A percentile compares a stretch with the other conserved stretches of the same genome.
phyloP scores from a whole-genome alignment of 2,888 invertebrate species.

The Pammene fasciana region DNA sequence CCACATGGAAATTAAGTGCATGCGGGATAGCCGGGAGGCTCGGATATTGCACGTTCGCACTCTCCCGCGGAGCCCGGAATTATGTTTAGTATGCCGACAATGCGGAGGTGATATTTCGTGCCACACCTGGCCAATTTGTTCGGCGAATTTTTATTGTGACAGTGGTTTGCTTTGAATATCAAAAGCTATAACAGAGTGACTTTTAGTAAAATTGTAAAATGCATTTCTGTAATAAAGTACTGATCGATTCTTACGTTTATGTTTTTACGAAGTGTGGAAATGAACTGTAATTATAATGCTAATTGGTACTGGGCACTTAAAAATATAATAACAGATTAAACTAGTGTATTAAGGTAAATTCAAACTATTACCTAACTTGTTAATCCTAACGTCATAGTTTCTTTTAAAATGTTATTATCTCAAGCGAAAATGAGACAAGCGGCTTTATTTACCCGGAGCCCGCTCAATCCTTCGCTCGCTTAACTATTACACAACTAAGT shows the following conservation, averaged over 20 bases:
- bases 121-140: slow-evolving; percentile 24
- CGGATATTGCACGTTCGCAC: slow-evolving; percentile 60
- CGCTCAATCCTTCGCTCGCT: slow-evolving; percentile 15
- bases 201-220: not conserved
- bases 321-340: too few species aligned
- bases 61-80: slow-evolving; percentile 49
- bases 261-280: too few species aligned
- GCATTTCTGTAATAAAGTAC: not conserved
- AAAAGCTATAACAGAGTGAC: not conserved
- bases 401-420: slow-evolving; percentile 14
- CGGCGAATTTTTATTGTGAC: slow-evolving; percentile 6
- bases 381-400: not conserved
- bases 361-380: not conserved
- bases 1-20: slow-evolving; percentile 38
- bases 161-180: slow-evolving; percentile 18
- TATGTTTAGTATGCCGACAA: slow-evolving; percentile 36
- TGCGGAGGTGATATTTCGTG: slow-evolving; percentile 18
- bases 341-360: not conserved
- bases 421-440: slow-evolving; percentile 20
- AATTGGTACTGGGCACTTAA: too few species aligned
- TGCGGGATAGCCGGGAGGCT: slow-evolving; percentile 46
- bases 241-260: too few species aligned
- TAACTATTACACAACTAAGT: slow-evolving; percentile 28
- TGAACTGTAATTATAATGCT: too few species aligned
- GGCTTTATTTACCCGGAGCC: slow-evolving; percentile 16